These are phyloP conservation scores for Spilarctia lutea DNA, from an alignment of 2,888 invertebrate genomes.

Conservation along the genomic window DNA sequence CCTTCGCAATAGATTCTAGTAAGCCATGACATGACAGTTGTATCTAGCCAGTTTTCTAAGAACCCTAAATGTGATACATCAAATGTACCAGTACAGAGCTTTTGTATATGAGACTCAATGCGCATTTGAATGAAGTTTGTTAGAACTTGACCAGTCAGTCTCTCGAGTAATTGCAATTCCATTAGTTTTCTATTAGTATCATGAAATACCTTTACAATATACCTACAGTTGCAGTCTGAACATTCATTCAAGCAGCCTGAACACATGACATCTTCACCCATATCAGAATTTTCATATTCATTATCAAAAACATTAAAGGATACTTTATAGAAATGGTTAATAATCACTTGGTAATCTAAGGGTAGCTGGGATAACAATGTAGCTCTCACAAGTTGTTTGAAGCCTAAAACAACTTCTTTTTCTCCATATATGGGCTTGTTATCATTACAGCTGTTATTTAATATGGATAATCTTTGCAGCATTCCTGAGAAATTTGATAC, in stretches of 20 bases:
- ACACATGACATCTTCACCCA: conserved; percentile 88
- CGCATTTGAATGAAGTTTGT: conserved; percentile 93
- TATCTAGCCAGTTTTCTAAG: conserved; percentile 95
- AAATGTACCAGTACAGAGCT: conserved; percentile 94
- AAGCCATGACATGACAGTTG: conserved; percentile 95
- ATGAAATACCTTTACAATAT: conserved; percentile 90
- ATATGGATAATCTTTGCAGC: conserved; percentile 83
- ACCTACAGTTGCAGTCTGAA: conserved; percentile 86
- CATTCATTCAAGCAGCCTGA: conserved; percentile 90
- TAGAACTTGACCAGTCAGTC: conserved; percentile 94
- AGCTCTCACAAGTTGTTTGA: conserved; percentile 89
- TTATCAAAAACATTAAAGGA: conserved; percentile 91
- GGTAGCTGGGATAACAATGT: conserved; percentile 91
- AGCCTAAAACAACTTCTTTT: conserved; percentile 83
- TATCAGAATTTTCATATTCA: conserved; percentile 82
- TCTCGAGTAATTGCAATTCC: conserved; percentile 92
- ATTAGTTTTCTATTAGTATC: conserved; percentile 92
- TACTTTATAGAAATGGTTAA: conserved; percentile 91
- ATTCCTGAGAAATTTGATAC: conserved; percentile 85
- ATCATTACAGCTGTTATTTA: conserved; percentile 80
- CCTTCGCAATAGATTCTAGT: conserved; percentile 92
- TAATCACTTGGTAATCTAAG: conserved; percentile 89
- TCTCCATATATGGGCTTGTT: conserved; percentile 84
- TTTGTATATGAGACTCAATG: conserved; percentile 94
- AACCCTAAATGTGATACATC: conserved; percentile 92